Percentiles rank a stretch among this genome's conserved stretches.
phyloP scores from a whole-genome alignment of 2,797 vertebrate genomes.

The Smutsia gigantea region DNA sequence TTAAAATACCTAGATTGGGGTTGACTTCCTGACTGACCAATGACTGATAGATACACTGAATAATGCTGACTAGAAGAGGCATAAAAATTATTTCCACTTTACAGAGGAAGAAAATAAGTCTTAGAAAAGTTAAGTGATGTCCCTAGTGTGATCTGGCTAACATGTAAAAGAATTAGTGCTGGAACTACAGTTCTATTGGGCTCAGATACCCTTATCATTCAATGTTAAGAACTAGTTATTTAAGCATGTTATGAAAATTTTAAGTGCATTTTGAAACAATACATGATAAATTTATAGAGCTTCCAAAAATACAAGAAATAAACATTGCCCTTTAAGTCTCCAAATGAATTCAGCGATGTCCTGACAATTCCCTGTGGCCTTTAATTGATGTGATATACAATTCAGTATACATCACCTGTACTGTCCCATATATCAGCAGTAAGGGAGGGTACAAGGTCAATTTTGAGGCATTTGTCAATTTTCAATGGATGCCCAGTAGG shows the following conservation, averaged over 20 bases:
- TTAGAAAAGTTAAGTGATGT: neutral
- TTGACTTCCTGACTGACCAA: neutral
- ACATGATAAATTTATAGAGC: neutral
- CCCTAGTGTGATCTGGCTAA: neutral
- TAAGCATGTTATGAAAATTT: neutral
- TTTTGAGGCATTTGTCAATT: slow-evolving; percentile 13
- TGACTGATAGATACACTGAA: neutral
- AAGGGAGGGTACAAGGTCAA: neutral
- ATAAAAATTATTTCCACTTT: neutral
- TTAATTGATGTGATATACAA: neutral
- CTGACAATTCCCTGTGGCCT: neutral
- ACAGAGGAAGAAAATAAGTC: neutral
- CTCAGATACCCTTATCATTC: neutral
- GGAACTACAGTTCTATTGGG: neutral
- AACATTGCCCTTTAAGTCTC: neutral
- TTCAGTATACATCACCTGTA: neutral
- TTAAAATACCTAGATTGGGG: neutral
- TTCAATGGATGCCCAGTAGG: neutral
- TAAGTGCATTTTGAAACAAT: neutral
- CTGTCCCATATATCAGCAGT: neutral
- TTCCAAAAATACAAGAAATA: neutral
- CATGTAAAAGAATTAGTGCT: neutral
- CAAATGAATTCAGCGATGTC: neutral
- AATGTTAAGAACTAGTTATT: neutral
- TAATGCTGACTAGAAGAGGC: neutral